These are phyloP conservation scores for Anser brachyrhynchus DNA, from an alignment of 2,113 vertebrate species.

Conservation along the genomic window DNA sequence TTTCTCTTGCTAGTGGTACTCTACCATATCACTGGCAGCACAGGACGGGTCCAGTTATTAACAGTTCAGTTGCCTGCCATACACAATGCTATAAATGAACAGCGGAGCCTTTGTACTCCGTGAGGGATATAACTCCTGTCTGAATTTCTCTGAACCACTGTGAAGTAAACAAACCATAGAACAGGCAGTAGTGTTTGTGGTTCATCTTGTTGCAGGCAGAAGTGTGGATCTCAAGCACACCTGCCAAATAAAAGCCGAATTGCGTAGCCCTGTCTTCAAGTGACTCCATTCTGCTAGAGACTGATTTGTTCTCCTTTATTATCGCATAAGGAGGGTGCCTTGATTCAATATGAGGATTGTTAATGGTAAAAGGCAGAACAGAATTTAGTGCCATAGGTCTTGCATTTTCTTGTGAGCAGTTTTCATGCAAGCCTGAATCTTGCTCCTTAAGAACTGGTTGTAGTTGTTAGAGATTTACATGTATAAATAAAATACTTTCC, in stretches of 20 bases:
- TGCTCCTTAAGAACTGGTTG: neutral
- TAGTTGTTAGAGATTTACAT: neutral
- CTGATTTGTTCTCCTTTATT: neutral
- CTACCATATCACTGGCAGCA: neutral
- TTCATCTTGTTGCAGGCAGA: neutral
- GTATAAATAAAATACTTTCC: neutral
- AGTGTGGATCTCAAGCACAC: neutral
- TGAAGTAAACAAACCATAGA: neutral
- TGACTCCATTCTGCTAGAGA: neutral
- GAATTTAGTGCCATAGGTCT: neutral
- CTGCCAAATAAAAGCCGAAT: neutral
- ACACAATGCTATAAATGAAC: neutral
- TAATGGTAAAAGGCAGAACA: neutral
- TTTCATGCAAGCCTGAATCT: neutral
- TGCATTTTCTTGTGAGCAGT: neutral
- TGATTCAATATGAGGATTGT: neutral
- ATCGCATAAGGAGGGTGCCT: neutral
- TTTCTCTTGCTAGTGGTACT: neutral
- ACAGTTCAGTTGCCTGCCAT: neutral
- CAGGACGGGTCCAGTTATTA: neutral
- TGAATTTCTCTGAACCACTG: neutral
- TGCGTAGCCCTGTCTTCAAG: neutral
- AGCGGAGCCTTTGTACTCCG: neutral
- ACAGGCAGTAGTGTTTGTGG: neutral
- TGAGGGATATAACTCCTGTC: neutral